Evolutionary conservation across 2,113 vertebrate genomes (phyloP).

Genomic region (Hippocampus mohnikei): DNA sequence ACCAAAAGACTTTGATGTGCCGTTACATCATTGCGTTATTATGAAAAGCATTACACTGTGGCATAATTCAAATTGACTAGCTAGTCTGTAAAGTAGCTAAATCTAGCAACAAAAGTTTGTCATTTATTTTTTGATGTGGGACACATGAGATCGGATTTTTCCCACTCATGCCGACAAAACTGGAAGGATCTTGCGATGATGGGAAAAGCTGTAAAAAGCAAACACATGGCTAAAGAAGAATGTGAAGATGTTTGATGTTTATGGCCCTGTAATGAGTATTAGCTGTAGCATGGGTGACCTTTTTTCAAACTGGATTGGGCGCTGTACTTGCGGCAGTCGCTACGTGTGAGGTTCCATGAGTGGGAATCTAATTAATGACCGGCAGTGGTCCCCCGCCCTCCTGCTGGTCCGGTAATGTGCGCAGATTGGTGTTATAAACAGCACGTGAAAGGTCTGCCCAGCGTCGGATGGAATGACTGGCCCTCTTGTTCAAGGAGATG

Average conservation of each 20-base stretch:
- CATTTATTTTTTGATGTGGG: too few species aligned
- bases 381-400: conserved; percentile 41
- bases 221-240: conserved; percentile 10
- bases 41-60: too few species aligned
- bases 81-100: too few species aligned
- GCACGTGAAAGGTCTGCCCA: conserved; percentile 61
- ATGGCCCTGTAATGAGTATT: not conserved
- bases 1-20: too few species aligned
- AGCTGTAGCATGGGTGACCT: not conserved
- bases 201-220: conserved; percentile 22
- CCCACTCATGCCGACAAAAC: conserved; percentile 32
- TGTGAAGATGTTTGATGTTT: conserved; percentile 20
- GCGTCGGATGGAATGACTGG: conserved; percentile 54
- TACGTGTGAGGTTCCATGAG: conserved; percentile 15
- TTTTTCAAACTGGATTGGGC: not conserved
- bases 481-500: conserved; percentile 61
- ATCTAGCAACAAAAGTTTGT: too few species aligned
- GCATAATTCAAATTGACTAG: too few species aligned
- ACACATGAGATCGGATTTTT: not conserved
- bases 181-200: conserved; percentile 28
- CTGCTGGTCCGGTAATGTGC: conserved; percentile 63
- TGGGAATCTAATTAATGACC: conserved; percentile 64
- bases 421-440: conserved; percentile 63
- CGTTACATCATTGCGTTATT: too few species aligned
- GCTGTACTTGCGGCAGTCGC: not conserved